A percentile compares a stretch with the other conserved stretches of the same genome.
Evolutionary conservation across 2,113 vertebrate genomes (phyloP).

Genomic region (Ia io): DNA sequence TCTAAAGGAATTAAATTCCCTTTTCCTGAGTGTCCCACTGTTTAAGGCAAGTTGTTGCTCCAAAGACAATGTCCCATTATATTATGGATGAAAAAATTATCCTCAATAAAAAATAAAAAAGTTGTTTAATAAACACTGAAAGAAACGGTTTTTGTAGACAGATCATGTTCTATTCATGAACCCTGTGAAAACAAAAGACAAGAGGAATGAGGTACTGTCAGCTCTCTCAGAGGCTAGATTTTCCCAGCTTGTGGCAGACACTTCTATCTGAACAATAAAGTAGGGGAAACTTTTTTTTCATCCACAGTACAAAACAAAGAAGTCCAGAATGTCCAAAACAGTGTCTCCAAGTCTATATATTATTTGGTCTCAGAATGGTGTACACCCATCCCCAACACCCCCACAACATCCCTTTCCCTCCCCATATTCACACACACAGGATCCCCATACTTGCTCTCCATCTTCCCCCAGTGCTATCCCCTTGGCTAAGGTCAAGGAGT

Average conservation of each 20-base stretch:
- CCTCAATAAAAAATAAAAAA: neutral
- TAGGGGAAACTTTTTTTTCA: neutral
- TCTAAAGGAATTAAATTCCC: neutral
- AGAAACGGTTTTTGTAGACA: neutral
- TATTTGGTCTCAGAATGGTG: neutral
- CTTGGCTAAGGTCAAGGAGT: neutral
- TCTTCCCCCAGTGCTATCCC: neutral
- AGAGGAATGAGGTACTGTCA: neutral
- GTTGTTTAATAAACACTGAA: neutral
- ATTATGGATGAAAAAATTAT: neutral
- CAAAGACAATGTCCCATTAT: neutral
- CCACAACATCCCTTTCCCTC: neutral
- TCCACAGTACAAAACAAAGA: neutral
- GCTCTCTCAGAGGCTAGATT: neutral
- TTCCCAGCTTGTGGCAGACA: neutral
- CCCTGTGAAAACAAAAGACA: neutral
- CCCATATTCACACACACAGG: neutral
- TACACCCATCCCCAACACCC: neutral
- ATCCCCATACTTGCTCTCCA: neutral
- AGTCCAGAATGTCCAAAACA: neutral
- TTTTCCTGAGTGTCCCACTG: neutral
- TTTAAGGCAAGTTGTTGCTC: neutral
- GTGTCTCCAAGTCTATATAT: neutral
- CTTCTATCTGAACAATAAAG: neutral
- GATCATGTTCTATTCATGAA: neutral